A percentile compares a stretch with the other conserved stretches of the same genome.
Evolutionary conservation across 1,140 invertebrate genomes (phyloP).

Genomic region (Trachymyrmex cornetzi): DNA sequence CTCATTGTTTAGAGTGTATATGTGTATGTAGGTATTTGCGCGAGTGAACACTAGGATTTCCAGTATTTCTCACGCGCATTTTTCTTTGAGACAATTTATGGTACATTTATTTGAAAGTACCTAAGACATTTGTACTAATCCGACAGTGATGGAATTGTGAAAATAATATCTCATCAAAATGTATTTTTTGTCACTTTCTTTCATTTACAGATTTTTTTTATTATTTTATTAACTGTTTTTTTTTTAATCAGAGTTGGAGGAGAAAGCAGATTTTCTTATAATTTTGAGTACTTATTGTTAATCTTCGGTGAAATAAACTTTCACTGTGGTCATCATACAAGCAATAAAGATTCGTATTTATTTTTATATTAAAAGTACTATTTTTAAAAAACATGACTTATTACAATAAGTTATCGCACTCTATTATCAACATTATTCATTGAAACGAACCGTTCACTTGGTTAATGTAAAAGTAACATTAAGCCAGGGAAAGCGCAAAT

Average conservation of each 20-base stretch:
- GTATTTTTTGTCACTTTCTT: background rate
- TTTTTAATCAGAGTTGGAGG: background rate
- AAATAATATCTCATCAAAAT: background rate
- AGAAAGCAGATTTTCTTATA: background rate
- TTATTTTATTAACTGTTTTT: background rate
- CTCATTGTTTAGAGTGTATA: background rate
- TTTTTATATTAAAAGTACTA: background rate
- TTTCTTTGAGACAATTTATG: constrained; percentile 3
- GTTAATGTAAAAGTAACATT: constrained; percentile 45
- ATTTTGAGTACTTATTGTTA: constrained; percentile 4
- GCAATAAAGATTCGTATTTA: background rate
- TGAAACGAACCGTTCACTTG: background rate
- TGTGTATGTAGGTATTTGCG: background rate
- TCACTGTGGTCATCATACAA: background rate
- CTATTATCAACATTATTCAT: background rate
- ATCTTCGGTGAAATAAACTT: background rate
- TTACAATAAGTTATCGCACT: constrained; percentile 4
- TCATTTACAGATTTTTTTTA: constrained; percentile 2
- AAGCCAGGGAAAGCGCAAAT: constrained; percentile 18
- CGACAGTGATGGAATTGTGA: background rate
- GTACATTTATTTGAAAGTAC: background rate
- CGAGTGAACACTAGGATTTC: constrained; percentile 24
- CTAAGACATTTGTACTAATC: constrained; percentile 23
- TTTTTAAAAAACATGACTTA: background rate
- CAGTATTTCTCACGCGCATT: background rate